These are phyloP conservation scores for Dryobota labecula DNA, from an alignment of 2,888 invertebrate species.

Conservation along the genomic window DNA sequence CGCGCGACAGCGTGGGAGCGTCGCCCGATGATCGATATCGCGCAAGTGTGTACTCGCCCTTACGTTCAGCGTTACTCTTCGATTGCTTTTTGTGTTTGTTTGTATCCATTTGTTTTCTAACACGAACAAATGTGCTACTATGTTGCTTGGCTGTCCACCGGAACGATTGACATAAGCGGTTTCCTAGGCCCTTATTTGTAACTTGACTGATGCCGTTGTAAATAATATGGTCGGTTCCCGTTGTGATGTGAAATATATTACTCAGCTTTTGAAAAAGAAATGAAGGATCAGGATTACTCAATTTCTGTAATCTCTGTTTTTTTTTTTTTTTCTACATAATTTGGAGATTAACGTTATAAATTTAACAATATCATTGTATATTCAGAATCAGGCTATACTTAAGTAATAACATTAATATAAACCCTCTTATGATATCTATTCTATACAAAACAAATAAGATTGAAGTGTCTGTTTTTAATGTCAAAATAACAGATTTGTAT, in stretches of 20 bases:
- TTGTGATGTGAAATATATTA: not conserved
- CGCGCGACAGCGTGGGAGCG: slow-evolving; percentile 86
- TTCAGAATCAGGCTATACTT: not conserved
- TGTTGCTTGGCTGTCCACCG: slow-evolving; percentile 22
- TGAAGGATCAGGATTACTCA: not conserved
- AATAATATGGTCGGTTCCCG: slow-evolving; percentile 10
- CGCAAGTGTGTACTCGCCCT: slow-evolving; percentile 63
- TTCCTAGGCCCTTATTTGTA: slow-evolving; percentile 16
- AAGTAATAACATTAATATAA: not conserved
- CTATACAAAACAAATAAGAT: too few species aligned
- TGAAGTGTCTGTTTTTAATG: too few species aligned
- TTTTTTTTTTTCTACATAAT: not conserved
- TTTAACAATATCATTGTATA: not conserved
- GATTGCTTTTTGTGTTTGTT: slow-evolving; percentile 39
- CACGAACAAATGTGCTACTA: slow-evolving; percentile 30
- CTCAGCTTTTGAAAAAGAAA: not conserved
- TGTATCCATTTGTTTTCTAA: slow-evolving; percentile 40
- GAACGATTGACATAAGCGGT: slow-evolving; percentile 34
- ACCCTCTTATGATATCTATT: not conserved
- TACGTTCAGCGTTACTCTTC: slow-evolving; percentile 51
- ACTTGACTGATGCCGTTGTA: slow-evolving; percentile 9
- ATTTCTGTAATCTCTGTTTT: not conserved
- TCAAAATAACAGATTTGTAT: too few species aligned
- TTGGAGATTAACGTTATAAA: not conserved
- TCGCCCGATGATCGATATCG: slow-evolving; percentile 69